phyloP scores from a whole-genome alignment of 2,888 invertebrate genomes.

The Pteria penguin region DNA sequence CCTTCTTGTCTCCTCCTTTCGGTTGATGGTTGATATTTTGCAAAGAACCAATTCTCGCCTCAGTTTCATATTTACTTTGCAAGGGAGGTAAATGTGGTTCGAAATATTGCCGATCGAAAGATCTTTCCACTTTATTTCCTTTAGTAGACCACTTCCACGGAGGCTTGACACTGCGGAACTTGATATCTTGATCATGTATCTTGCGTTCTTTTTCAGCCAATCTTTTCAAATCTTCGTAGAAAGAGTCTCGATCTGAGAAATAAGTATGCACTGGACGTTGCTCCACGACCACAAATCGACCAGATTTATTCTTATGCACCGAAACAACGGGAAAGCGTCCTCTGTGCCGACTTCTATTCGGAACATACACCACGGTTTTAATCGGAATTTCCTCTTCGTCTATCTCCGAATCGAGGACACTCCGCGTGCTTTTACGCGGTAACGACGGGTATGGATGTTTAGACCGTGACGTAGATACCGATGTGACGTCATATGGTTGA shows the following conservation, averaged over 20 bases:
- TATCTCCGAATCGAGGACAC: constrained; percentile 41
- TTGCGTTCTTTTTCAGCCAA: constrained; percentile 17
- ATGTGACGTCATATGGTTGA: not conserved
- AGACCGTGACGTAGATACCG: not conserved
- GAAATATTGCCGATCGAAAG: constrained; percentile 51
- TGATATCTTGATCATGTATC: constrained; percentile 18
- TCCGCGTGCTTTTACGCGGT: not conserved
- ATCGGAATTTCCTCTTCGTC: constrained; percentile 52
- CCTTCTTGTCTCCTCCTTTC: constrained; percentile 55
- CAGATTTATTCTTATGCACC: constrained; percentile 62
- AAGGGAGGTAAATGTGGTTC: constrained; percentile 61
- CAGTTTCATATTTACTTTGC: constrained; percentile 38
- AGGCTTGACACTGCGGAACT: constrained; percentile 50
- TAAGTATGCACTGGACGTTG: constrained; percentile 63
- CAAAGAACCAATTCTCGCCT: constrained; percentile 53
- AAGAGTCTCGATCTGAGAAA: constrained; percentile 40
- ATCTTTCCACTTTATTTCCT: constrained; percentile 54
- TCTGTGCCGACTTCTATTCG: constrained; percentile 50
- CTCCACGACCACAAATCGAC: constrained; percentile 68
- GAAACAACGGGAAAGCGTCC: constrained; percentile 60
- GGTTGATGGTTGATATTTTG: constrained; percentile 53
- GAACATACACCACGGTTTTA: constrained; percentile 59
- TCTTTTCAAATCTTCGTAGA: constrained; percentile 8
- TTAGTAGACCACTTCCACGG: constrained; percentile 60
- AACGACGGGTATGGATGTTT: constrained; percentile 17